Percentiles rank a stretch among this genome's conserved stretches.
phyloP scores from a whole-genome alignment of 2,888 invertebrate genomes.

The Chelonus formosanus region DNA sequence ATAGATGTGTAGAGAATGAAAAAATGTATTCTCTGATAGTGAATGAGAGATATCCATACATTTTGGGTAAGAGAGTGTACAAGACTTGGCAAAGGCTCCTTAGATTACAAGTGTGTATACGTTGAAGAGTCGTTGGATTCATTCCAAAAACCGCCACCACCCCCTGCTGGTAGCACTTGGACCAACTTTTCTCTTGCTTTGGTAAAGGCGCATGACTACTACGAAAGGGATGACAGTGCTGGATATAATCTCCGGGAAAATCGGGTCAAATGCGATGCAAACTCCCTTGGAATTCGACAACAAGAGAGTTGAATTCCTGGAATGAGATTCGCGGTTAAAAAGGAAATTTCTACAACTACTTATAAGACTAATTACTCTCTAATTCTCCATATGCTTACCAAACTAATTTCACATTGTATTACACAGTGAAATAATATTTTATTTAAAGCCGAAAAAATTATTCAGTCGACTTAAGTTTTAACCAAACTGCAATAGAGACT shows the following conservation, averaged over 20 bases:
- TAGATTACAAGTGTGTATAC: constrained; percentile 3
- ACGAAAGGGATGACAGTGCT: constrained; percentile 7
- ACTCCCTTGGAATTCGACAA: constrained; percentile 6
- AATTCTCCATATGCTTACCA: no score
- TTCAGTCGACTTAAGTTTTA: no score
- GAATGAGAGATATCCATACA: neutral
- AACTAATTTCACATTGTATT: no score
- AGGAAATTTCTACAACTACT: no score
- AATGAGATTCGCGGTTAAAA: constrained; percentile 11
- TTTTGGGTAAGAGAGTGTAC: neutral
- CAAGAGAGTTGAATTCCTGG: constrained; percentile 26
- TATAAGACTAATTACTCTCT: no score
- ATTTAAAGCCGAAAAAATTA: no score
- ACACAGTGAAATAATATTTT: no score
- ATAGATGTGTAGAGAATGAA: no score
- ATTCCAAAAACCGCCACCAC: neutral
- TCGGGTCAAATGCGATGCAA: constrained; percentile 16
- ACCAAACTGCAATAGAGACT: no score
- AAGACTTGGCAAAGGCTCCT: constrained; percentile 2
- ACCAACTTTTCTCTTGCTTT: neutral
- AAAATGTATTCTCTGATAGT: neutral
- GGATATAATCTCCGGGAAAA: constrained; percentile 6
- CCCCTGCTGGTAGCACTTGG: neutral
- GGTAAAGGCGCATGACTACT: neutral
- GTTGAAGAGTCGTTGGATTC: constrained; percentile 3